Evolutionary conservation across 2,113 vertebrate genomes (phyloP).

Genomic region (Eira barbara): DNA sequence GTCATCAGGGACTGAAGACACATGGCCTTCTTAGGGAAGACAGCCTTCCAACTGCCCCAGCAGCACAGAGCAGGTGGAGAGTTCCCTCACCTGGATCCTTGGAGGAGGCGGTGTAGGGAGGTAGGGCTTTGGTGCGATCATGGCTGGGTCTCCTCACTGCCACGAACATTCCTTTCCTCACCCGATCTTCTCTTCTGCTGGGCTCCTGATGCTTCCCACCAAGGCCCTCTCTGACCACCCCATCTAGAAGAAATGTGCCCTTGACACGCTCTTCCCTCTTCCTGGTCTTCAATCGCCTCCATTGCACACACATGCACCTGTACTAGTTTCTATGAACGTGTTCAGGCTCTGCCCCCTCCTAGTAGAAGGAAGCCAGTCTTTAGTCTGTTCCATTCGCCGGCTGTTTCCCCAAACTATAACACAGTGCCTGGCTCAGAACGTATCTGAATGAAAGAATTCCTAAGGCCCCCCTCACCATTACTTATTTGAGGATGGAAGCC

Average conservation of each 20-base stretch:
- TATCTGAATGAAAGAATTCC: not conserved
- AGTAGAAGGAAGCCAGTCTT: rapidly evolving
- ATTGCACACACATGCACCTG: rapidly evolving
- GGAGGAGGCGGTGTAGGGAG: too few species aligned
- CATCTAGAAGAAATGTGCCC: not conserved
- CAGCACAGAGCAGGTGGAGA: not conserved
- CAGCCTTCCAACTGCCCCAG: rapidly evolving
- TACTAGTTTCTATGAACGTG: rapidly evolving
- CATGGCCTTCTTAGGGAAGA: rapidly evolving
- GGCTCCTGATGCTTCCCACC: not conserved
- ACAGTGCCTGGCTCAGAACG: not conserved
- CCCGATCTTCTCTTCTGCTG: not conserved
- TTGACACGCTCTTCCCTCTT: not conserved
- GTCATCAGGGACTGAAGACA: rapidly evolving
- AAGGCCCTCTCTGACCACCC: not conserved
- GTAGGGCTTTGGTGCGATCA: not conserved
- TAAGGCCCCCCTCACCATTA: not conserved
- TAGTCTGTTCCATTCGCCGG: not conserved
- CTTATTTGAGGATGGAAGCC: not conserved
- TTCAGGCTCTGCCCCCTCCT: not conserved
- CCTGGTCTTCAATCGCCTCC: not conserved
- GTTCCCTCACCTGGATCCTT: rapidly evolving
- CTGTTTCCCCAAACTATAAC: not conserved
- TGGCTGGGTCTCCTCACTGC: rapidly evolving
- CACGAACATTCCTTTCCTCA: rapidly evolving